Conservation (phyloP, 2,888 invertebrate species). For the Lycaena phlaeas region DNA sequence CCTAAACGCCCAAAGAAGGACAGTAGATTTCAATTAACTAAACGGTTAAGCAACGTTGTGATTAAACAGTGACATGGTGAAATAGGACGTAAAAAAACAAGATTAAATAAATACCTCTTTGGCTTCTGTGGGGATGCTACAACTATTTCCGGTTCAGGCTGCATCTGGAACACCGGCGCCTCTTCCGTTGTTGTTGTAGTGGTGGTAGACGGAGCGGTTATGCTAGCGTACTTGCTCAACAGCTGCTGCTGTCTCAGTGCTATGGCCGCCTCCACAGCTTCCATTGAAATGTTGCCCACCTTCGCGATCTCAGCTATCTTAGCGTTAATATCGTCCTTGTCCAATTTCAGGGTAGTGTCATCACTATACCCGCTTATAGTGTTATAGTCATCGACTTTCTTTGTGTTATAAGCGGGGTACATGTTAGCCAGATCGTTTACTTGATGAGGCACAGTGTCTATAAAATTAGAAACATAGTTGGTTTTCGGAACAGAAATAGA, state of each 20-base stretch:
- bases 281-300: conserved; percentile 84
- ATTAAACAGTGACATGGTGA: too few species aligned
- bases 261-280: conserved; percentile 83
- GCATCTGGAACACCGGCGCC: conserved; percentile 40
- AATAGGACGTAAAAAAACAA: not conserved
- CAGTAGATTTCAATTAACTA: too few species aligned
- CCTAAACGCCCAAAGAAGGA: too few species aligned
- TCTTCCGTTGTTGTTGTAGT: conserved; percentile 50
- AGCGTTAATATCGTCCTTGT: conserved; percentile 57
- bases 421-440: conserved; percentile 49
- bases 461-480: conserved; percentile 63
- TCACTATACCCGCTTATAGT: conserved; percentile 61
- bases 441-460: conserved; percentile 65
- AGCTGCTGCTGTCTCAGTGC: conserved; percentile 80
- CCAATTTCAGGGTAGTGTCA: conserved; percentile 50
- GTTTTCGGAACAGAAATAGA: conserved; percentile 39
- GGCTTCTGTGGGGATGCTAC: conserved; percentile 46
- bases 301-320: conserved; percentile 73
- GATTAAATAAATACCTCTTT: conserved; percentile 38
- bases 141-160: conserved; percentile 53
- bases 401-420: conserved; percentile 49
- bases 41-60: too few species aligned
- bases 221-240: conserved; percentile 70
- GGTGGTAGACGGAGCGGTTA: conserved; percentile 57
- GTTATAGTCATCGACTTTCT: conserved; percentile 65